Evolutionary conservation across 2,797 vertebrate species (phyloP), one percentile per base, ranked within the genome.

Genomic region (Odontamblyopus lacepedii): DNA sequence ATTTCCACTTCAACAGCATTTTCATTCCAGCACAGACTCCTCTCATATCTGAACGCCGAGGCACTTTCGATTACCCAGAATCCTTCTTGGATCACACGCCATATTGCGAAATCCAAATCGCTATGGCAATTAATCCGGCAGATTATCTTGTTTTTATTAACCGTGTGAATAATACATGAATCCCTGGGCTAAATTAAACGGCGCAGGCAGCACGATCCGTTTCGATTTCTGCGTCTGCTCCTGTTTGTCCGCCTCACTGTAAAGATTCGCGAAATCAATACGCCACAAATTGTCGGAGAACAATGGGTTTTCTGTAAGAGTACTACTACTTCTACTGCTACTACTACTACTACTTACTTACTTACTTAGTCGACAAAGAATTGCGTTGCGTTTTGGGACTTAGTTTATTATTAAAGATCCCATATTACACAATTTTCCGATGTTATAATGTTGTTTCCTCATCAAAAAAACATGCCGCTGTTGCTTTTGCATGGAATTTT

Each of bases 81-180:
- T 78, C 61, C 71, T 74, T 81, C 79, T 68, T 51, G 16, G 48
- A 66, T 50, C 29, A 60, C 69, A 71, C 19, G 75, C 35, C 59
- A 81, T 80, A 76, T 76, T 6, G 71, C 27, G 27, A 75, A 82
- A 78, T 85, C 78, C 70, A 85, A 83, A 88, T 85, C 71, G 56
- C 74, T 77, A 81, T 71, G 74, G 78, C 73, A 84, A 84, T 84
- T 85, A 88, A 83, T 87, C 82, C 81, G 74, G 27, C 60, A 74
- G 86, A 91, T 87, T 87, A 88, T 63, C 78, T 82, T 79, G 83
- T 83, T 86, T 88, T 81, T 78, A 82, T 87, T 69, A 85, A 85
- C 69, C 75, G 67, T 62, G 70, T 87, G 85, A 86, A 88, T 79
- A 78, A 87, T 72, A 83, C 83, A 84, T 80, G 70, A 83, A 70